Base-by-base conservation (phyloP, 2,888 invertebrate genomes). In the Dynastes tityus region DNA sequence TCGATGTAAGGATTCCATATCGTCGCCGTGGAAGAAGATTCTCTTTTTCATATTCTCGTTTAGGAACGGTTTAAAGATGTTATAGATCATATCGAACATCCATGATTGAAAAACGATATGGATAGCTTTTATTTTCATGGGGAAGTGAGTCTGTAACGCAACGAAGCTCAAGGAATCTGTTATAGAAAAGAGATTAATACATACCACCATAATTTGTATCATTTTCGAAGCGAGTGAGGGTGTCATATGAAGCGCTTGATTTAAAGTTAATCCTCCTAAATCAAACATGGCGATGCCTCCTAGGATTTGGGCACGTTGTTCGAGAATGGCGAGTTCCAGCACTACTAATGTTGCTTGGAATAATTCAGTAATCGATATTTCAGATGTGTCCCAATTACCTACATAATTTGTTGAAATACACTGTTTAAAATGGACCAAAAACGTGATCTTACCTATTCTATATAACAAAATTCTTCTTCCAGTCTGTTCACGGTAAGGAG, bases 51-150 rank as follows among this genome's bases (percentile, higher is more conserved):
- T 95, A 45, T 90, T 86, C 0, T 92, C 88, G 84, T 92, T 93
- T 32, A 96, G 88, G 32, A 96, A 89, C 0, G 96, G 95, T 84
- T 94, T 95, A 88, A 96, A 95, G 22, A 95, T 92, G 81, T 92
- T 92, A 87, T 93, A 95, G 73, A 94, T 92, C 81, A 94, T 92
- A 87, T 95, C 95, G 86, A 96, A 95, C 6, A 95, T 88, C 95
- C 95, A 95, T 0, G 95, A 94, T 86, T 96, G 94, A 87, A 95
- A 93, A 51, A 96, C 91, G 73, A 96, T 91, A 88, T 96, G 96
- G 77, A 96, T 92, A 0, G 95, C 93, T 81, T 94, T 89, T 0
- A 94, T 94, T 73, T 92, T 92, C 85, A 95, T 91, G 0, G 95
- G 95, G 86, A 94, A 94, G 76, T 94, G 92, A 0, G 94, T 92